Percentiles rank a stretch among this genome's conserved stretches.
phyloP scores from a whole-genome alignment of 2,888 invertebrate species.

The Thecocarcelia acutangulata region DNA sequence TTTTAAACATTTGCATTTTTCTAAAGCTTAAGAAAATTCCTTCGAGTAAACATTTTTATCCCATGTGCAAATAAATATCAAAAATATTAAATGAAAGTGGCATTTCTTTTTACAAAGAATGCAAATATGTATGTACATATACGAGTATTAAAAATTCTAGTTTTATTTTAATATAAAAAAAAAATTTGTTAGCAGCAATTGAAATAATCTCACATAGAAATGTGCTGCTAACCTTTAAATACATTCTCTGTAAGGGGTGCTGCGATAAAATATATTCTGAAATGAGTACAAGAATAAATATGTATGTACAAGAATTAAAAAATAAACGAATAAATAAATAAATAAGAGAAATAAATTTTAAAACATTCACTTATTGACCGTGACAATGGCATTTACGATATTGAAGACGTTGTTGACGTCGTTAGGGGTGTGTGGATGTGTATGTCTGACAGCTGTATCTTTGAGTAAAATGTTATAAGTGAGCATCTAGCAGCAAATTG shows the following conservation, averaged over 20 bases:
- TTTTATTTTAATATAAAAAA: neutral
- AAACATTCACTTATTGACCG: conserved; percentile 67
- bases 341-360: conserved; percentile 22
- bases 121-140: neutral
- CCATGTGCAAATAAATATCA: conserved; percentile 1
- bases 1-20: too few species aligned
- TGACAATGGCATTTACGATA: conserved; percentile 65
- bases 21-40: neutral
- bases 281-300: conserved; percentile 6
- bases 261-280: neutral
- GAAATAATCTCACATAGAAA: neutral
- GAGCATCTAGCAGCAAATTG: neutral
- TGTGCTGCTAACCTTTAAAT: conserved; percentile 52
- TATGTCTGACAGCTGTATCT: conserved; percentile 11
- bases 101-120: neutral
- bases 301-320: neutral
- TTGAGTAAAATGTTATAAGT: neutral
- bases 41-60: neutral
- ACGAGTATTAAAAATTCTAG: conserved; percentile 1
- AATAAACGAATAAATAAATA: neutral
- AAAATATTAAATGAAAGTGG: conserved; percentile 6
- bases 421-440: neutral
- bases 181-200: conserved; percentile 8
- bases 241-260: conserved; percentile 1
- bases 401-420: conserved; percentile 42